These are phyloP conservation scores for Spodoptera litura DNA, from an alignment of 1,140 invertebrate genomes.

Conservation along the genomic window DNA sequence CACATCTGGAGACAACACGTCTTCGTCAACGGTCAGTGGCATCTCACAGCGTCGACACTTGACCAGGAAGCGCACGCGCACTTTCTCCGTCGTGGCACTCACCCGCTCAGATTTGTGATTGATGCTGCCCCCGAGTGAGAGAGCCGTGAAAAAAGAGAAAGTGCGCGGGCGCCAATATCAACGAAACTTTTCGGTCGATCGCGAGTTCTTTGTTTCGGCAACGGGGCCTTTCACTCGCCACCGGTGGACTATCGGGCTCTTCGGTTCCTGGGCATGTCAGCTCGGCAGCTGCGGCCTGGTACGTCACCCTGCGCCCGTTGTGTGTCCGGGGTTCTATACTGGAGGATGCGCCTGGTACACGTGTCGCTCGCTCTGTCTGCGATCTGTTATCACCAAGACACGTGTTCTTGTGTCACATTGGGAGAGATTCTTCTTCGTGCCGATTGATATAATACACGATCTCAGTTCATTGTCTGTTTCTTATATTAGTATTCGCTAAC, in stretches of 20 bases:
- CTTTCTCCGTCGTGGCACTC: slow-evolving; percentile 61
- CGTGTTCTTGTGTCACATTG: slow-evolving; percentile 30
- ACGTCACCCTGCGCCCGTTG: not conserved
- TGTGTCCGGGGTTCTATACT: not conserved
- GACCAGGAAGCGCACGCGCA: slow-evolving; percentile 60
- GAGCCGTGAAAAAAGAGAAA: slow-evolving; percentile 70
- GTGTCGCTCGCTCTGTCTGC: slow-evolving; percentile 13
- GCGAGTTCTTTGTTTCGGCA: slow-evolving; percentile 62
- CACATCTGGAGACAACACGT: slow-evolving; percentile 88
- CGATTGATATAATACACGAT: not conserved
- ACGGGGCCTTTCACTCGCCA: slow-evolving; percentile 57
- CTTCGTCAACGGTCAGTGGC: slow-evolving; percentile 87
- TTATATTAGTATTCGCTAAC: not conserved
- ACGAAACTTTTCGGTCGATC: slow-evolving; percentile 61
- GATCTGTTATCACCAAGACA: slow-evolving; percentile 18
- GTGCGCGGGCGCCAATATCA: slow-evolving; percentile 64
- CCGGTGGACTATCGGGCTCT: not conserved
- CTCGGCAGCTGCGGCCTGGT: not conserved
- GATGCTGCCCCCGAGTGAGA: slow-evolving; percentile 54
- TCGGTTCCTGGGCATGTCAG: not conserved
- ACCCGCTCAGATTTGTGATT: slow-evolving; percentile 45
- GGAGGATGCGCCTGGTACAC: slow-evolving; percentile 21
- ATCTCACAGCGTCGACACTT: slow-evolving; percentile 28
- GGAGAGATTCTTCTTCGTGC: not conserved
- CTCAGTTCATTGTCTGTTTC: not conserved